Base-by-base conservation (phyloP, 2,797 vertebrate species). In the Gadopsis bispinosus region DNA sequence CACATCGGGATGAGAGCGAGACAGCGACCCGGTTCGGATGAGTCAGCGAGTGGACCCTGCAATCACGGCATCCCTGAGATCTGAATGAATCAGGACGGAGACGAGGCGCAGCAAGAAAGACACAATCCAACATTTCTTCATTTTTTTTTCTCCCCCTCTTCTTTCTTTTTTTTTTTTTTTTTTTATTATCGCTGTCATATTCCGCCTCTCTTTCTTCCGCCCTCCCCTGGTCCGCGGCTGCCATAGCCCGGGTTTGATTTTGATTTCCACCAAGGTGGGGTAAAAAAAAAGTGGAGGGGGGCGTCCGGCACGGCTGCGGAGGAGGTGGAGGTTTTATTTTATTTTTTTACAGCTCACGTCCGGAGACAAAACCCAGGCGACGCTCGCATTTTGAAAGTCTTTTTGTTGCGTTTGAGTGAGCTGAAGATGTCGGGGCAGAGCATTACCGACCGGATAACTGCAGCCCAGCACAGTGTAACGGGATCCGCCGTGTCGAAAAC, bases 391-490 rank as follows among this genome's bases (percentile, higher is more conserved):
- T 2, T 26, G 22, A 22, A 26, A 69, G 70, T 69, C 65, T 89
- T 88, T 90, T 89, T 79, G 81, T 90, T 83, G 83, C 77, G 5
- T 26, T 13, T 70, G 81, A 75, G 75, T 73, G 84, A 87, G 86
- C 62, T 5, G 89, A 96, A 94, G 92, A 98, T 98, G 97, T 98
- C 97, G 93, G 97, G 97, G 61, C 97, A 98, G 95, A 97, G 97
- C 84, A 97, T 98, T 92, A 98, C 97, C 50, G 97, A 98, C 95
- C 90, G 97, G 93, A 97, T 98, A 92, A 95, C 97, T 53, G 97
- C 97, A 91, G 97, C 97, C 85, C 97, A 98, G 94, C 97, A 98
- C 95, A 98, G 97, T 72, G 96, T 98, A 87, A 99, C 97, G 89
- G 97, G 98, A 77, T 98, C 95, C 48, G 96, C 96, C 19, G 93